Conservation (phyloP, 2,113 vertebrate genomes). For the Trematocara macrostoma region DNA sequence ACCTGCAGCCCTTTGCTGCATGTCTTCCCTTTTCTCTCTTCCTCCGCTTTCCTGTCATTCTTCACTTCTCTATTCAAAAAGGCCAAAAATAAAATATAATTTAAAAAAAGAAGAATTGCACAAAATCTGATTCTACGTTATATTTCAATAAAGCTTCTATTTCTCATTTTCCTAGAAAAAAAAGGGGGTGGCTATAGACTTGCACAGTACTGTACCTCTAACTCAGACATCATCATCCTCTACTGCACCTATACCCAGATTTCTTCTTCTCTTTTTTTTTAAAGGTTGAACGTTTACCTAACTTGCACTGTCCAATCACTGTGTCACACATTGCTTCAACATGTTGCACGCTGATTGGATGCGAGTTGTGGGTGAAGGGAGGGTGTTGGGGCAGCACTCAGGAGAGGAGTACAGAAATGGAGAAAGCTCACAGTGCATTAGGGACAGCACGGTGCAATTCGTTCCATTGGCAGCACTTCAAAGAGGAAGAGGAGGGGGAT, state of each 20-base stretch:
- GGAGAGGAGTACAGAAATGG: constrained; percentile 36
- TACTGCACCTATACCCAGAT: not conserved
- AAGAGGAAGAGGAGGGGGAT: constrained; percentile 51
- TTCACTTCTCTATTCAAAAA: not conserved
- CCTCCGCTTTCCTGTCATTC: not conserved
- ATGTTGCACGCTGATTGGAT: constrained; percentile 28
- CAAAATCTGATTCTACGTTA: not conserved
- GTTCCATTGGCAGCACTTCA: constrained; percentile 70
- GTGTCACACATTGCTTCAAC: constrained; percentile 19
- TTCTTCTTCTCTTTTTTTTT: not conserved
- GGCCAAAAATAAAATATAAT: not conserved
- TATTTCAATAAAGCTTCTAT: not conserved
- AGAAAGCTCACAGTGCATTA: constrained; percentile 60
- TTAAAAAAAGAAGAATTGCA: not conserved
- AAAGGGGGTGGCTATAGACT: not conserved
- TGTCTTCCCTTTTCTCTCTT: not conserved
- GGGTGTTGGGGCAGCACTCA: not conserved
- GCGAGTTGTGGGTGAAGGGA: constrained; percentile 4
- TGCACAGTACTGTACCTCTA: not conserved
- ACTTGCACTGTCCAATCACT: constrained; percentile 12
- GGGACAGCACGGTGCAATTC: constrained; percentile 57
- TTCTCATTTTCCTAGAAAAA: not conserved
- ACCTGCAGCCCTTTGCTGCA: not conserved
- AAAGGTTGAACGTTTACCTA: not conserved
- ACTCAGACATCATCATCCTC: not conserved